phyloP scores from a whole-genome alignment of 2,113 vertebrate species.

The Sturnus vulgaris region DNA sequence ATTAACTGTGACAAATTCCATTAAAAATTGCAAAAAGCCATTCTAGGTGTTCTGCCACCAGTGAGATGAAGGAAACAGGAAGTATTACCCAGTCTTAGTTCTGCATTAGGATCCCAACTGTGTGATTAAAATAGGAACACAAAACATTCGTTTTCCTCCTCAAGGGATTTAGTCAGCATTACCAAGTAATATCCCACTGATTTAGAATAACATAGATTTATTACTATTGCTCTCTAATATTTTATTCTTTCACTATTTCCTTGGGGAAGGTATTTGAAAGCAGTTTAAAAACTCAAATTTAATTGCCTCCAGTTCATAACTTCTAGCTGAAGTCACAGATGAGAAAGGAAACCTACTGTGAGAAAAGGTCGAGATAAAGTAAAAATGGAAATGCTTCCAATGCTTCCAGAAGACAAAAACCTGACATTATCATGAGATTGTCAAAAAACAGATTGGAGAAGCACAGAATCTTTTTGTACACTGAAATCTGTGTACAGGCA shows the following conservation, averaged over 20 bases:
- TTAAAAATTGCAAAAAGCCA: background rate
- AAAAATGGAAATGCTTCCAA: background rate
- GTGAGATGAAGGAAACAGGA: background rate
- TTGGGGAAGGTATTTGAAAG: background rate
- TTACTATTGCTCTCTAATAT: background rate
- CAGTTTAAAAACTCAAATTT: background rate
- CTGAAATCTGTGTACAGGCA: accelerated
- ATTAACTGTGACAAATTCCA: background rate
- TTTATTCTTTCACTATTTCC: background rate
- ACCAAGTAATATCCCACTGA: background rate
- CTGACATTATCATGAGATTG: background rate
- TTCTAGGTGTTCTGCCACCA: background rate
- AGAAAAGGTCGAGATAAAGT: background rate
- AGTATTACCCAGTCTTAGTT: background rate
- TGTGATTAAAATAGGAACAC: background rate
- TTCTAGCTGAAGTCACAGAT: background rate
- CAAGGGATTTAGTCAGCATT: background rate
- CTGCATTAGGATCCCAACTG: background rate
- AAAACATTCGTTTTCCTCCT: background rate
- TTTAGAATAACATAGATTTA: background rate
- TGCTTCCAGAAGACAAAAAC: background rate
- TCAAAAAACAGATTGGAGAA: background rate
- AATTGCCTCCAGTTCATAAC: background rate
- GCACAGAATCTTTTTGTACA: background rate
- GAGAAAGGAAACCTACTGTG: background rate